Evolutionary conservation across 2,113 vertebrate species (phyloP).

Genomic region (Clarias gariepinus): DNA sequence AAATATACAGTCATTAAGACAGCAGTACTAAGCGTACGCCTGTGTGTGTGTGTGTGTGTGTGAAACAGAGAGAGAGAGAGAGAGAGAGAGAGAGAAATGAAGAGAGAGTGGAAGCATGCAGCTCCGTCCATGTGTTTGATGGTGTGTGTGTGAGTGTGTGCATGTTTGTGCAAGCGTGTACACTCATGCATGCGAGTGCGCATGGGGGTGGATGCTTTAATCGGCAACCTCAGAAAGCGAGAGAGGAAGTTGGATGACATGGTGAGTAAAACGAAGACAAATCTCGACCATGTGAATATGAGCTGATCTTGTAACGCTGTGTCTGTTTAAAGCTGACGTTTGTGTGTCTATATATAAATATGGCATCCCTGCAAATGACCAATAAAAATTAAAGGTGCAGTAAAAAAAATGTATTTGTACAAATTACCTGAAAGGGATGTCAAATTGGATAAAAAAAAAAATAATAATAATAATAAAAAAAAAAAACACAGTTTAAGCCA

Average conservation of each 20-base stretch:
- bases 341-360: too few relatives aligned
- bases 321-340: not conserved
- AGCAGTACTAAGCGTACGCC: not conserved
- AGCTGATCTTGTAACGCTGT: not conserved
- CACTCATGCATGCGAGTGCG: not conserved
- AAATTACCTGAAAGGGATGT: not conserved
- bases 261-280: conserved; percentile 3
- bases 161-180: not conserved
- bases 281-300: not conserved
- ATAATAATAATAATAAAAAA: too few relatives aligned
- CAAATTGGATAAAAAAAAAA: not conserved
- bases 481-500: not conserved
- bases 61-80: not conserved
- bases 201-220: not conserved
- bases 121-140: not conserved
- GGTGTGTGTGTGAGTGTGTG: not conserved
- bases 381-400: not conserved
- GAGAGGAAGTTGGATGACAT: conserved; percentile 6
- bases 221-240: conserved; percentile 5
- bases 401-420: not conserved
- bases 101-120: not conserved
- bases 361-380: not conserved
- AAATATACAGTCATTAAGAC: conserved; percentile 20
- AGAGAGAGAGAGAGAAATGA: not conserved
- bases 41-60: not conserved